Conservation (phyloP, 2,797 vertebrate species). For the Gallirallus australis region DNA sequence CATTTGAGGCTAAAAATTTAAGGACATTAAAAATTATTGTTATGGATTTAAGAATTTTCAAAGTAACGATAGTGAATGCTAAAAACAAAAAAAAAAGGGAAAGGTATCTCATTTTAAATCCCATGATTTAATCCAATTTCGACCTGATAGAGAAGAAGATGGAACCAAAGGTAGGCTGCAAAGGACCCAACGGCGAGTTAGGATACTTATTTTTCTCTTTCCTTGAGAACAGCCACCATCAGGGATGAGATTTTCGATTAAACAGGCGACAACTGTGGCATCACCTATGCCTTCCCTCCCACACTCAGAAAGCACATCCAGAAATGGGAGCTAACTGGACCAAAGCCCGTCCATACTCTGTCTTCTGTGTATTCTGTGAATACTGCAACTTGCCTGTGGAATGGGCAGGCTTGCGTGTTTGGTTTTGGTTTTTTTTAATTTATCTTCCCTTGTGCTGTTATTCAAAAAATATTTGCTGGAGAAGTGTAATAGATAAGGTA, state of each 20-base stretch:
- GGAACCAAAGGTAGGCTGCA: background rate
- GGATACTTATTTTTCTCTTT: background rate
- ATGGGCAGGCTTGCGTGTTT: background rate
- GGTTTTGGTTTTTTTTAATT: background rate
- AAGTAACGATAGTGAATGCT: background rate
- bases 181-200: background rate
- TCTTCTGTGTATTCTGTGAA: background rate
- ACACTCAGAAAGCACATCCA: constrained; percentile 1
- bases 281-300: background rate
- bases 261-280: background rate
- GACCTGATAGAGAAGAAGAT: background rate
- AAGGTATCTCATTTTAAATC: background rate
- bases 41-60: constrained; percentile 10
- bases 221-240: background rate
- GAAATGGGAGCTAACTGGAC: constrained; percentile 9
- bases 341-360: background rate
- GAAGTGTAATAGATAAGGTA: constrained; percentile 45
- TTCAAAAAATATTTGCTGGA: constrained; percentile 6
- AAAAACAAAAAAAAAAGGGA: background rate
- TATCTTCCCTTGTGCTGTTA: constrained; percentile 38
- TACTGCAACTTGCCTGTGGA: background rate
- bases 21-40: background rate
- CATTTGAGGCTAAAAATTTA: background rate
- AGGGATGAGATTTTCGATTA: background rate
- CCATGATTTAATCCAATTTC: background rate